phyloP scores from a whole-genome alignment of 1,140 invertebrate genomes.

The Cyphomyrmex costatus region DNA sequence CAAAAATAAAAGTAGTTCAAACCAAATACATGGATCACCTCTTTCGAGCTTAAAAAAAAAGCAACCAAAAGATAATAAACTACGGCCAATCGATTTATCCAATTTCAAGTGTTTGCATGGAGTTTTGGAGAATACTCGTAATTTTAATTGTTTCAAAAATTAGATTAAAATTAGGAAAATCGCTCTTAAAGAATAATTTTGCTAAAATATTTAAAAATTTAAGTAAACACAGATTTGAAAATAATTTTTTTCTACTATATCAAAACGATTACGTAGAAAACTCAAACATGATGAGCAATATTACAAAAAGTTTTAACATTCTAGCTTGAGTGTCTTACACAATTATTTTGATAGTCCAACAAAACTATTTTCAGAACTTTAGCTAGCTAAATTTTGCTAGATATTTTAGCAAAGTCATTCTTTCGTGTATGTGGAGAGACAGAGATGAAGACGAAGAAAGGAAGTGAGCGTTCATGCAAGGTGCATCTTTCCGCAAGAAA shows the following conservation, averaged over 20 bases:
- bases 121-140: constrained; percentile 15
- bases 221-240: no score
- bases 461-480: constrained; percentile 67
- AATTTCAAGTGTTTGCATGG: constrained; percentile 29
- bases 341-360: no score
- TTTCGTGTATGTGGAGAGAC: background rate
- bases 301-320: no score
- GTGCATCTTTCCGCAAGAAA: constrained; percentile 70
- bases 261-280: no score
- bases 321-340: no score
- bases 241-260: no score
- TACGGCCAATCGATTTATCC: background rate
- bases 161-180: constrained; percentile 34
- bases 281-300: no score
- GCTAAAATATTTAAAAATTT: no score
- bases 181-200: background rate
- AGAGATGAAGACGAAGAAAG: constrained; percentile 12
- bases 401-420: no score
- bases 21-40: constrained; percentile 27
- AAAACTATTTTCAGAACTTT: no score
- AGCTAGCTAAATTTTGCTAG: no score
- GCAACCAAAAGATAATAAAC: constrained; percentile 2
- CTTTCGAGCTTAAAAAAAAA: constrained; percentile 34
- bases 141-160: constrained; percentile 24
- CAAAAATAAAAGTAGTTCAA: background rate